phyloP scores from a whole-genome alignment of 2,113 vertebrate genomes.

The Equus quagga region DNA sequence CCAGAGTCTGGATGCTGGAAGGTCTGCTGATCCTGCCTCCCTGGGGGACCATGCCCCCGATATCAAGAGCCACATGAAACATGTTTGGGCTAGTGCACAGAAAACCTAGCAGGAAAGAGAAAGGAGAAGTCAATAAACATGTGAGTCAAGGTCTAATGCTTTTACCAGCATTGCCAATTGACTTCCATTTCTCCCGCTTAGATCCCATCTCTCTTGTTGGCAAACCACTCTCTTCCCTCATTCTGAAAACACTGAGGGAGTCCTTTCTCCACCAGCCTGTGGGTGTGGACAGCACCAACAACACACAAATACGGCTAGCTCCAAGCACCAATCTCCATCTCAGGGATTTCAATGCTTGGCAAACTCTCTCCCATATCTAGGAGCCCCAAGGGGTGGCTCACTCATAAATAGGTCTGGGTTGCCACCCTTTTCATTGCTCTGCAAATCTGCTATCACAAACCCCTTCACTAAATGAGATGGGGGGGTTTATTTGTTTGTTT shows the following conservation, averaged over 20 bases:
- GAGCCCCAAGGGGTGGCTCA: neutral
- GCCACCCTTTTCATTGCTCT: slow-evolving; percentile 3
- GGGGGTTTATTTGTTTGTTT: neutral
- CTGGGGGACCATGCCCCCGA: neutral
- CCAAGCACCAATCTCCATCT: neutral
- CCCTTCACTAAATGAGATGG: neutral
- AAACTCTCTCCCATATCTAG: neutral
- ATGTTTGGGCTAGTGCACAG: neutral
- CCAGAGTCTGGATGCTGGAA: neutral
- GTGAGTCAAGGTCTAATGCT: neutral
- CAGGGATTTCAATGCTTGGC: neutral
- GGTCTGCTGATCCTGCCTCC: neutral
- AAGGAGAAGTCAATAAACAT: neutral
- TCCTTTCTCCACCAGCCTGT: neutral
- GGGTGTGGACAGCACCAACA: neutral
- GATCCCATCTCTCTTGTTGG: neutral
- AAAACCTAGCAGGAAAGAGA: neutral
- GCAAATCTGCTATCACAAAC: slow-evolving; percentile 35
- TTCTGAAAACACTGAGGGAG: neutral
- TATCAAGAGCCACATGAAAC: neutral
- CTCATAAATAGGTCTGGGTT: neutral
- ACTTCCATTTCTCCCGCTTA: neutral
- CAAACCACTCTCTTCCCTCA: neutral
- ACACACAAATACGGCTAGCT: neutral
- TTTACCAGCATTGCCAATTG: neutral